phyloP scores from a whole-genome alignment of 2,797 vertebrate species.

The Sebastes oblongus region DNA sequence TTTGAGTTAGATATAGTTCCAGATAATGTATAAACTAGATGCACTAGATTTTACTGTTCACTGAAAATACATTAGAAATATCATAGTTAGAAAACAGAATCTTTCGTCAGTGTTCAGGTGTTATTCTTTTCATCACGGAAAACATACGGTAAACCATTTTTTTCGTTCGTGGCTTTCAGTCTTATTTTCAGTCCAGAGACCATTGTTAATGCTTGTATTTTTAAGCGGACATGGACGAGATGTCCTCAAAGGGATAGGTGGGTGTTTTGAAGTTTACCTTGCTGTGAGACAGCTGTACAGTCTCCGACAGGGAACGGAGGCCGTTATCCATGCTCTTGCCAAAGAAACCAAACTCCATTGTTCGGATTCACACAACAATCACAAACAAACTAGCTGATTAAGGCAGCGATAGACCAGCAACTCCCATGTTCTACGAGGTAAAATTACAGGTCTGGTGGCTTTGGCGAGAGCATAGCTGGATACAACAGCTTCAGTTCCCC shows the following conservation, averaged over 20 bases:
- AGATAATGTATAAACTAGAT: neutral
- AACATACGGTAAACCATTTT: neutral
- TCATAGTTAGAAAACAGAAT: neutral
- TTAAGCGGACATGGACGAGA: neutral
- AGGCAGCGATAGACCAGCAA: too few relatives aligned
- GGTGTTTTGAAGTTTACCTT: too few relatives aligned
- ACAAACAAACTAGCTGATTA: too few relatives aligned
- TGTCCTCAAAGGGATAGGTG: neutral
- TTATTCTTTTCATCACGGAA: neutral
- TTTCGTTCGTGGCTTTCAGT: neutral
- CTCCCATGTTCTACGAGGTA: too few relatives aligned
- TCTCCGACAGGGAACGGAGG: too few relatives aligned
- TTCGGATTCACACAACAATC: too few relatives aligned
- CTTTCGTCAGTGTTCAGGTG: neutral
- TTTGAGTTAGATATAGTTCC: neutral
- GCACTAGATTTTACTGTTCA: neutral
- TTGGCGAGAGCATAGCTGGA: too few relatives aligned
- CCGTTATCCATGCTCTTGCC: too few relatives aligned
- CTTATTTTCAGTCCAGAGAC: neutral
- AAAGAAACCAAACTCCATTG: too few relatives aligned
- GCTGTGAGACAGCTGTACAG: too few relatives aligned
- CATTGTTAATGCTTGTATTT: neutral
- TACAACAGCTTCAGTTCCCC: too few relatives aligned
- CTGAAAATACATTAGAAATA: neutral
- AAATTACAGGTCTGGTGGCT: too few relatives aligned